Base-by-base conservation (phyloP, 2,888 invertebrate species). In the Eupithecia insigniata region DNA sequence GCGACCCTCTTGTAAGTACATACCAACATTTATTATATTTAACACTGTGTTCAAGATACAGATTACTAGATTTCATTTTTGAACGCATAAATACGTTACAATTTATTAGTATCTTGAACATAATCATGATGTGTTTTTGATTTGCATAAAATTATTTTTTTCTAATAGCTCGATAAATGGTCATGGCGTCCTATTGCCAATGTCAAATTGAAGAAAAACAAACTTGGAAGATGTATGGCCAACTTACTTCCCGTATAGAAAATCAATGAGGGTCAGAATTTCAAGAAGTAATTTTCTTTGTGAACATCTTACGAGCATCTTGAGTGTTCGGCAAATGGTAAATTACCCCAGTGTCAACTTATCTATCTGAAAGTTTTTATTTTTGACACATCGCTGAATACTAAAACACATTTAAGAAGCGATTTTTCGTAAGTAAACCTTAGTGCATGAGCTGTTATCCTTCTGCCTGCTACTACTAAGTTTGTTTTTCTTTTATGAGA, bases 1-100 rank as follows among this genome's bases (percentile, higher is more conserved):
- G 66, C 76, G 16, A 39, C 51, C 76, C 86, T 92, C 90, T 92
- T 92, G 92, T 92, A 78, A 92, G 92, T 92, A 91, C 79, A 51
- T 26, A 26, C 46, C 46, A 51, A 22, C 6, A 60, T 66, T 30
- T 68, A 55, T 28, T 26, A n/a, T 34, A 34, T 34, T 34, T 34
- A 32, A 7, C 2, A 7, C 32, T 36, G 30, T 62, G 64, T 64
- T 64, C 64, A 39, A 36, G 36, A 64, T 64, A 64, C 36, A 26
- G 1, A 64, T 64, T 64, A 26, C 62, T 62, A 62, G 16, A 30
- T 6, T 30, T 30, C 16, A 30, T 60, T 18, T 0, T 30, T 30
- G 18, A 30, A n/a, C 0, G 46, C 46, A 22, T 22, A 51, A 51
- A 51, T 10, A 10, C 2, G 18, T 30, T 60, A 60, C 18, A 32